phyloP scores from a whole-genome alignment of 2,888 invertebrate genomes.

The Ypsolopha scabrella region DNA sequence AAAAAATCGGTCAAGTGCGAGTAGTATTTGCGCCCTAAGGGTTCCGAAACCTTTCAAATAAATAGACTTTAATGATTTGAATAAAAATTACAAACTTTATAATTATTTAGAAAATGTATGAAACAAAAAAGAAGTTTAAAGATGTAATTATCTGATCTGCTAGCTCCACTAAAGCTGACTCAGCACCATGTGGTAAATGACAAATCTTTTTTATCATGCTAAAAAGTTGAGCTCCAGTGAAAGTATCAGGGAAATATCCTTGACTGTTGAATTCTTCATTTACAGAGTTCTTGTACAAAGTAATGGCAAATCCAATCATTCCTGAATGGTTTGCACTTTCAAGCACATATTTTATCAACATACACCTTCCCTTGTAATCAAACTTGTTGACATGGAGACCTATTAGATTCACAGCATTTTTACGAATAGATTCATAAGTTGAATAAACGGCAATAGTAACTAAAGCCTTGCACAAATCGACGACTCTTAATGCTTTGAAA shows the following conservation, averaged over 20 bases:
- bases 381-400: conserved; percentile 76
- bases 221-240: conserved; percentile 65
- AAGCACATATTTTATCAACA: conserved; percentile 76
- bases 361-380: conserved; percentile 76
- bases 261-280: conserved; percentile 59
- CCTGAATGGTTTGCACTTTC: conserved; percentile 78
- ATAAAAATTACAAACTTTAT: too few species aligned
- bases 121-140: conserved; percentile 86
- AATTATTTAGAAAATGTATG: too few species aligned
- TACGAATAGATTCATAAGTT: conserved; percentile 71
- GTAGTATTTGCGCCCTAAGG: too few species aligned
- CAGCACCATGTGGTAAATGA: conserved; percentile 74
- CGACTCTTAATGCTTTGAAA: too few species aligned
- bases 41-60: too few species aligned
- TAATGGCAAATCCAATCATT: conserved; percentile 78
- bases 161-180: conserved; percentile 84
- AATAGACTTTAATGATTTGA: too few species aligned
- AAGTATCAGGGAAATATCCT: conserved; percentile 52
- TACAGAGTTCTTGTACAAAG: conserved; percentile 80
- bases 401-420: conserved; percentile 72
- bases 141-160: conserved; percentile 83
- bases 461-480: conserved; percentile 72
- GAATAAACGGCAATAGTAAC: conserved; percentile 77
- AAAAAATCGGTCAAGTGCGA: too few species aligned
- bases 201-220: conserved; percentile 71